Evolutionary conservation across 2,888 invertebrate genomes (phyloP), one percentile per base, ranked within the genome.

Genomic region (Thereva nobilitata): DNA sequence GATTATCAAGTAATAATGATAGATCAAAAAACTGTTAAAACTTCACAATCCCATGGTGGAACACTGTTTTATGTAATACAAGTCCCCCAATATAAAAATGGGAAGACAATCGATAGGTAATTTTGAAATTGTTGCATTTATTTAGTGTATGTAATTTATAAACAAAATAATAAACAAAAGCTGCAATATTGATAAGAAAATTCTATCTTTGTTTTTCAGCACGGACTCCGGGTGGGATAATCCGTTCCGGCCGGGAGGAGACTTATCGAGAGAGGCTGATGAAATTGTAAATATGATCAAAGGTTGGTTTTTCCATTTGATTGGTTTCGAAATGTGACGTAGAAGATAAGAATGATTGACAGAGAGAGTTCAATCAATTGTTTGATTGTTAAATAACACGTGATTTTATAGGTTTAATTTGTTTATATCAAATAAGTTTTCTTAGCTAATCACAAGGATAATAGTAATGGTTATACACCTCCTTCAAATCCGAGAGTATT

Each of bases 141-240:
- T 23, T 23, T 23, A 23, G 23, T 23, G 23, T 23, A 2, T 23
- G 23, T 23, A 23, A 23, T 23, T 23, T 23, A 23, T 23, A 23
- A 23, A 10, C 6, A 49, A 49, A n/a, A 49, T 49, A n/a, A n/a
- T n/a, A 49, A 49, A 49, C 8, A 49, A 49, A 23, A 44, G 4
- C 37, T 53, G 37, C 38, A 38, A 6, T 41, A 42, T 55, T 4
- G 10, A 35, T 34, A 35, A 45, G 6, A 35, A 10, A 50, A 12
- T 50, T 9, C 5, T 42, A 5, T 1, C 2, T 45, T 45, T 38
- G 37, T 54, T 59, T 67, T 84, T 10, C 86, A 97, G 96, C 83
- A 91, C 92, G 81, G 96, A 96, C 80, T 95, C 94, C 78, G 95
- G 95, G 72, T 94, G 95, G 91, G 97, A 97, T 83, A 97, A 97